A percentile compares a stretch with the other conserved stretches of the same genome.
These are phyloP conservation scores for Naja naja DNA, from an alignment of 2,113 vertebrate genomes.

Conservation along the genomic window DNA sequence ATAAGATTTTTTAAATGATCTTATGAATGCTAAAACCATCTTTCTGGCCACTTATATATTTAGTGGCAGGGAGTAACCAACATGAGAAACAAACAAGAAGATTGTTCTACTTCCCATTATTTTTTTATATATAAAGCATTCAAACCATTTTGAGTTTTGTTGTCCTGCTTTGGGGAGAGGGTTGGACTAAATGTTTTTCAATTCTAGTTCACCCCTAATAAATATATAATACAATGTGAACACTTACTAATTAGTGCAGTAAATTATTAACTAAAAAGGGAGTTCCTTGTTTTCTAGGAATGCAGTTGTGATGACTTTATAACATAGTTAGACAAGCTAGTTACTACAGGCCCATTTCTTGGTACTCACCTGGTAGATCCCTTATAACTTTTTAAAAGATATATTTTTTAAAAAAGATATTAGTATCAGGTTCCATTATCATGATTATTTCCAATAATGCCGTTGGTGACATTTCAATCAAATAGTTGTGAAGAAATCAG, in stretches of 20 bases:
- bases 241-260: background rate
- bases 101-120: background rate
- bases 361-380: background rate
- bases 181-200: background rate
- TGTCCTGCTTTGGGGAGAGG: background rate
- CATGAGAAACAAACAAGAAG: background rate
- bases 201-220: background rate
- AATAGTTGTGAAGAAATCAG: background rate
- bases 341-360: background rate
- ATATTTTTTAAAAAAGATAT: background rate
- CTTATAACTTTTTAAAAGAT: background rate
- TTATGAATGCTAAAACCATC: background rate
- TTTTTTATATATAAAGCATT: background rate
- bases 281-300: background rate
- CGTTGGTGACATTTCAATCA: background rate
- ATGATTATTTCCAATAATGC: background rate
- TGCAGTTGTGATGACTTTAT: background rate
- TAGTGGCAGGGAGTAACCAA: background rate
- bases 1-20: background rate
- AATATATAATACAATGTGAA: background rate
- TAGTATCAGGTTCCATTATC: background rate
- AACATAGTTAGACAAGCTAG: background rate
- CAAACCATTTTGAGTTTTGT: background rate
- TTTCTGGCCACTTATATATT: background rate
- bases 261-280: background rate